Evolutionary conservation across 2,797 vertebrate species (phyloP).

Genomic region (Sebastiscus albofasciatus): DNA sequence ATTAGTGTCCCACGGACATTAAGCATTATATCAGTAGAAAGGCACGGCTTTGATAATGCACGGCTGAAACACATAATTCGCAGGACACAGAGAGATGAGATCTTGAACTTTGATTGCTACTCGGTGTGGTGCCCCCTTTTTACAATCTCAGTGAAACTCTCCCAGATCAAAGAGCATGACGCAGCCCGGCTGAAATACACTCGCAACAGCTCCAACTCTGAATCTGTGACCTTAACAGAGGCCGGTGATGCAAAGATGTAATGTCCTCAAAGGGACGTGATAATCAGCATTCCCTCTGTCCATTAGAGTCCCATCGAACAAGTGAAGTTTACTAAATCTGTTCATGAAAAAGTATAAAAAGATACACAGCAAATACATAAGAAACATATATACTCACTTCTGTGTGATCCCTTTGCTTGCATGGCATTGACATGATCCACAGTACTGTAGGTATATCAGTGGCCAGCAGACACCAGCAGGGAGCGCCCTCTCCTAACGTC

Average conservation of each 20-base stretch:
- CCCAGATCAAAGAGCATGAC: constrained; percentile 59
- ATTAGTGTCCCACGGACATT: constrained; percentile 55
- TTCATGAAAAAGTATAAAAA: neutral
- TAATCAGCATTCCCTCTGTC: neutral
- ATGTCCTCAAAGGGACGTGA: constrained; percentile 14
- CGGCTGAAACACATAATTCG: constrained; percentile 27
- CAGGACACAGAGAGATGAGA: constrained; percentile 40
- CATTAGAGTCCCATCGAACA: neutral
- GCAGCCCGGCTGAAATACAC: constrained; percentile 55
- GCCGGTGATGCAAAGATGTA: constrained; percentile 29
- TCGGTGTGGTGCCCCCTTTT: constrained; percentile 23
- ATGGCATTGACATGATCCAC: neutral
- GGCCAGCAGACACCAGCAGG: constrained; percentile 53
- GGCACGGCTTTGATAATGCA: constrained; percentile 58
- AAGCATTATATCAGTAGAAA: constrained; percentile 37
- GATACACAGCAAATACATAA: neutral
- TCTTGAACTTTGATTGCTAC: constrained; percentile 51
- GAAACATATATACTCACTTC: constrained; percentile 19
- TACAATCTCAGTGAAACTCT: constrained; percentile 23
- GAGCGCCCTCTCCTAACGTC: constrained; percentile 56
- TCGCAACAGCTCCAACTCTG: constrained; percentile 16
- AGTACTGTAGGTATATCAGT: neutral
- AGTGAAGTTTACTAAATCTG: neutral
- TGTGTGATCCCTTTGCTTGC: constrained; percentile 27
- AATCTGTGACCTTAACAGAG: constrained; percentile 45